Evolutionary conservation across 2,113 vertebrate genomes (phyloP), one percentile per base, ranked within the genome.

Genomic region (Tauraco erythrolophus): DNA sequence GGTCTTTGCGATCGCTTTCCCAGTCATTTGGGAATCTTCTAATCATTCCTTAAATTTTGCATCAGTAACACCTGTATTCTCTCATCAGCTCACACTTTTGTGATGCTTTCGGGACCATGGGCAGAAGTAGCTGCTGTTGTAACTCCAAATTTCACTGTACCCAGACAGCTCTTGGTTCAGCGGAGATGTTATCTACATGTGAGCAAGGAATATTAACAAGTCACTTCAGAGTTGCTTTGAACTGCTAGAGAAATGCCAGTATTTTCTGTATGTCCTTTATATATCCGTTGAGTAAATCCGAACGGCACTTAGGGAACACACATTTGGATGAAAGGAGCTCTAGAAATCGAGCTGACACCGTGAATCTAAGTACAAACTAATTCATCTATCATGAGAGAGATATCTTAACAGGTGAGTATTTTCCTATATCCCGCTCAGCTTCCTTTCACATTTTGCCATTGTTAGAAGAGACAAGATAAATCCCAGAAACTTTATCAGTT

Each of bases 21-120:
- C 85, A 77, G 62, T 62, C 95, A 64, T 77, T 64, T 86, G 94
- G 84, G 87, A 90, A 77, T 93, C 95, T 85, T 72, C 82, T 88
- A 91, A 96, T 90, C 24, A 74, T 96, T 92, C 82, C 88, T 92
- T 96, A 93, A 96, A 96, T 97, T 92, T 97, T 97, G 83, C 85
- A 94, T 90, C 58, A 88, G 54, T 62, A 92, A 77, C 88, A 96
- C 92, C 88, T 95, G 82, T 95, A 92, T 48, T 89, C 14, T 72
- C 65, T 71, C 78, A 69, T 62, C 88, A 88, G 31, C 72, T 86
- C 39, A 33, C 54, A n/a, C 30, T 89, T 92, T 11, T 30, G 50
- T 72, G 72, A 41, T 70, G 58, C 93, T 89, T 93, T 62, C 45
- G 92, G 79, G 90, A 94, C 58, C 9, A 22, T 30, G 51, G 54